Evolutionary conservation across 2,797 vertebrate genomes (phyloP).

Genomic region (Crenichthys baileyi): DNA sequence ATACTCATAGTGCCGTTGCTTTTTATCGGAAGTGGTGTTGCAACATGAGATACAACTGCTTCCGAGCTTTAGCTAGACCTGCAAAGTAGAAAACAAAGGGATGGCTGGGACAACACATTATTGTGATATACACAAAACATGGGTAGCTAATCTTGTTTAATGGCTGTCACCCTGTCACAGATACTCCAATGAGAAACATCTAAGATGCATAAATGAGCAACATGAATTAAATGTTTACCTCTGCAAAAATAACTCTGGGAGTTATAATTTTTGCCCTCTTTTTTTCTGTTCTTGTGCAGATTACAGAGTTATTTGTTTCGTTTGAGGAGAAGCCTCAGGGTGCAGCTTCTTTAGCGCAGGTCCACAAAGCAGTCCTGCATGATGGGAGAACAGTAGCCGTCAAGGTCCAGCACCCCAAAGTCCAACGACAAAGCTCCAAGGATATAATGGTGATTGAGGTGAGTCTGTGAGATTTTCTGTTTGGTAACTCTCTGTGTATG

Average conservation of each 20-base stretch:
- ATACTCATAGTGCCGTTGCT: background rate
- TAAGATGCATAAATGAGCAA: background rate
- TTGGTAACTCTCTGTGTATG: background rate
- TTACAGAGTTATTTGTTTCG: slow-evolving; percentile 88
- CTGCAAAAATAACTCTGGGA: no score
- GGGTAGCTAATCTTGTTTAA: background rate
- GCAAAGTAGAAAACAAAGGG: background rate
- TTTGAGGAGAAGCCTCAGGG: slow-evolving; percentile 92
- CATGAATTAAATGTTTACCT: background rate
- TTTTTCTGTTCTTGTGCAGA: slow-evolving; percentile 71
- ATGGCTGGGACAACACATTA: background rate
- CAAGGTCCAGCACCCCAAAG: slow-evolving; percentile 98
- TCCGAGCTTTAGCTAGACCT: background rate
- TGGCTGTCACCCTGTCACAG: background rate
- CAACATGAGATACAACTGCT: background rate
- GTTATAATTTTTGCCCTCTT: background rate
- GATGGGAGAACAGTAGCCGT: slow-evolving; percentile 93
- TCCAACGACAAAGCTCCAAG: slow-evolving; percentile 90
- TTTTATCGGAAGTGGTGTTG: background rate
- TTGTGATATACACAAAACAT: background rate
- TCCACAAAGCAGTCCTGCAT: slow-evolving; percentile 91
- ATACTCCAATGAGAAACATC: background rate
- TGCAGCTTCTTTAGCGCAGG: slow-evolving; percentile 94
- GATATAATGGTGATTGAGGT: slow-evolving; percentile 98
- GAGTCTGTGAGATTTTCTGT: slow-evolving; percentile 28